phyloP scores from a whole-genome alignment of 2,888 invertebrate species.

The Nezara viridula region DNA sequence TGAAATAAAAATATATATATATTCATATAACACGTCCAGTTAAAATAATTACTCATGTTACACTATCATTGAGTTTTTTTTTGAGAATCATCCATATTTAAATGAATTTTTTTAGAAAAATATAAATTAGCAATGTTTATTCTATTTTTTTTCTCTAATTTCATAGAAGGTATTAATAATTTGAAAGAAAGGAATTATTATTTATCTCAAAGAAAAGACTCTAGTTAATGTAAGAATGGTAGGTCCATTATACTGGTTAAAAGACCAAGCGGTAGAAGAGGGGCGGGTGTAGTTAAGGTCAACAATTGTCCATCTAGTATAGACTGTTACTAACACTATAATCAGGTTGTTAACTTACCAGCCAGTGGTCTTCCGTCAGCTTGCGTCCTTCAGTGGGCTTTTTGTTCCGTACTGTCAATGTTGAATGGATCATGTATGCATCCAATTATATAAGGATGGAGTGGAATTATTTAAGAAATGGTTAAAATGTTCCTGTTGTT shows the following conservation, averaged over 20 bases:
- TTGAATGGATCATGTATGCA: background rate
- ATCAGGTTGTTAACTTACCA: background rate
- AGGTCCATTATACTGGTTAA: background rate
- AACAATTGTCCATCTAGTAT: background rate
- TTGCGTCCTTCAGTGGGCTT: background rate
- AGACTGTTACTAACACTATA: conserved; percentile 37
- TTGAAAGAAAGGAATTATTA: too few relatives aligned
- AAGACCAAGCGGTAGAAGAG: background rate
- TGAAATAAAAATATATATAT: too few relatives aligned
- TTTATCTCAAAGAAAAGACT: background rate
- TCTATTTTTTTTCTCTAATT: too few relatives aligned
- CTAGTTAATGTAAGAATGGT: background rate
- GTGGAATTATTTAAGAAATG: background rate
- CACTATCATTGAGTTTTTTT: too few relatives aligned
- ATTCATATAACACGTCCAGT: too few relatives aligned
- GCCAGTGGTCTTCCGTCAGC: background rate
- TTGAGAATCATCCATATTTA: too few relatives aligned
- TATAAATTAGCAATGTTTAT: too few relatives aligned
- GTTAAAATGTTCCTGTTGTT: background rate
- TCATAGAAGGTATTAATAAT: too few relatives aligned
- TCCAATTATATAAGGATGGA: background rate
- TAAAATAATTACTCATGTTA: too few relatives aligned
- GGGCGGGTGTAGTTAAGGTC: background rate
- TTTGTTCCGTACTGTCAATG: background rate
- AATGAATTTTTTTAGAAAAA: too few relatives aligned